Percentiles rank a stretch among this genome's conserved stretches.
Evolutionary conservation across 2,113 vertebrate genomes (phyloP).

Genomic region (Mystacornis crossleyi): DNA sequence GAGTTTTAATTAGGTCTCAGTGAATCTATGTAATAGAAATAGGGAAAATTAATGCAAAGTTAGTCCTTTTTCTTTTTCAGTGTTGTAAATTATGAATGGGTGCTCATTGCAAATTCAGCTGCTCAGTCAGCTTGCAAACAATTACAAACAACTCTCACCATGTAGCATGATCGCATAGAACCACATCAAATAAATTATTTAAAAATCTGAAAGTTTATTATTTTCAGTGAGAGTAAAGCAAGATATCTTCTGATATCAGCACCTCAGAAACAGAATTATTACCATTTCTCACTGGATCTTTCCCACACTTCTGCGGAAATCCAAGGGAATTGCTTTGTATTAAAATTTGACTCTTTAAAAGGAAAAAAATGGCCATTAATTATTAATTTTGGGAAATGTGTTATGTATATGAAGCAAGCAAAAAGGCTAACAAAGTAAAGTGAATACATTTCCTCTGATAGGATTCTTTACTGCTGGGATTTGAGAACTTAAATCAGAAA

Average conservation of each 20-base stretch:
- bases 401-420: not conserved
- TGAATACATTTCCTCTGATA: not conserved
- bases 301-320: not conserved
- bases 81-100: slow-evolving; percentile 60
- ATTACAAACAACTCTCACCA: slow-evolving; percentile 59
- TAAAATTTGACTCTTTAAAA: not conserved
- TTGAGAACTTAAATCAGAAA: not conserved
- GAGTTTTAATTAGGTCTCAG: not conserved
- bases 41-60: slow-evolving; percentile 11
- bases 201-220: slow-evolving; percentile 43
- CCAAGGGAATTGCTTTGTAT: not conserved
- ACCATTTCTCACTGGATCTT: not conserved
- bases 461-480: not conserved
- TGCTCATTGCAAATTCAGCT: slow-evolving; percentile 25
- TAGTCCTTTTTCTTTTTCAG: slow-evolving; percentile 10
- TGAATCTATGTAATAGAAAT: not conserved
- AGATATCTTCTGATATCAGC: not conserved
- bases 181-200: slow-evolving; percentile 57
- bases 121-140: slow-evolving; percentile 32
- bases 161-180: slow-evolving; percentile 6
- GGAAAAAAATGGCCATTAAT: not conserved
- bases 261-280: slow-evolving; percentile 26
- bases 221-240: slow-evolving; percentile 9
- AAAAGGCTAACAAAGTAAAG: not conserved
- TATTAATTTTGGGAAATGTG: not conserved